Percentiles rank a stretch among this genome's conserved stretches.
phyloP scores from a whole-genome alignment of 2,113 vertebrate genomes.

The Dromaius novaehollandiae region DNA sequence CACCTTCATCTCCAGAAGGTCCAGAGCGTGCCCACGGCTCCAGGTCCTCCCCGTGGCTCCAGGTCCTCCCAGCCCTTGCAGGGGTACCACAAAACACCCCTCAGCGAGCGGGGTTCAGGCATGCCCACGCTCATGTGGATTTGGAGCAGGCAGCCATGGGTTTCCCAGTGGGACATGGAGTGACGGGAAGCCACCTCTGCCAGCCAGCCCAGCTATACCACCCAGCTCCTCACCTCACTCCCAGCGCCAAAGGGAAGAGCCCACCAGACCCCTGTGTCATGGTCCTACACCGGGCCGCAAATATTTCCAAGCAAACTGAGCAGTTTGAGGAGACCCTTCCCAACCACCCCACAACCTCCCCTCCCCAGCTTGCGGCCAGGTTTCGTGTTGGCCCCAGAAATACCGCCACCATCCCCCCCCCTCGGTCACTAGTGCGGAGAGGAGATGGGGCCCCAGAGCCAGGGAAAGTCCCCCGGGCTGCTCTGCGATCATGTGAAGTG shows the following conservation, averaged over 20 bases:
- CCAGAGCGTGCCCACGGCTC: background rate
- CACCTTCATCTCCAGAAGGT: background rate
- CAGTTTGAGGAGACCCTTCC: background rate
- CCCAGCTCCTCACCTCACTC: background rate
- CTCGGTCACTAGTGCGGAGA: background rate
- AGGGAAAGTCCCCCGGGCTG: rapidly evolving
- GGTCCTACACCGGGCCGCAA: too few relatives aligned
- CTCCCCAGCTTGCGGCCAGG: background rate
- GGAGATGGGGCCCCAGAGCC: background rate
- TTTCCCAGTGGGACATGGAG: background rate
- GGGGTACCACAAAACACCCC: background rate
- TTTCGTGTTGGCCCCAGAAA: background rate
- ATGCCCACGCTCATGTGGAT: rapidly evolving
- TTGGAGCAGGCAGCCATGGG: background rate
- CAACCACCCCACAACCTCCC: background rate
- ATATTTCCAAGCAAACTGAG: too few relatives aligned
- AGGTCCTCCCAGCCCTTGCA: background rate
- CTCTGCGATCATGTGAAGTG: background rate
- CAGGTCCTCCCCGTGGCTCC: background rate
- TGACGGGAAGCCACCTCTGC: background rate
- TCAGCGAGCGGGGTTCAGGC: background rate
- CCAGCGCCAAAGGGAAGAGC: background rate
- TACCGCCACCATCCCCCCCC: background rate
- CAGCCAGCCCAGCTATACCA: background rate
- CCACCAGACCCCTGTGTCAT: too few relatives aligned